A percentile compares a stretch with the other conserved stretches of the same genome.
Evolutionary conservation across 2,888 invertebrate species (phyloP).

Genomic region (Acanthoscelides obtectus): DNA sequence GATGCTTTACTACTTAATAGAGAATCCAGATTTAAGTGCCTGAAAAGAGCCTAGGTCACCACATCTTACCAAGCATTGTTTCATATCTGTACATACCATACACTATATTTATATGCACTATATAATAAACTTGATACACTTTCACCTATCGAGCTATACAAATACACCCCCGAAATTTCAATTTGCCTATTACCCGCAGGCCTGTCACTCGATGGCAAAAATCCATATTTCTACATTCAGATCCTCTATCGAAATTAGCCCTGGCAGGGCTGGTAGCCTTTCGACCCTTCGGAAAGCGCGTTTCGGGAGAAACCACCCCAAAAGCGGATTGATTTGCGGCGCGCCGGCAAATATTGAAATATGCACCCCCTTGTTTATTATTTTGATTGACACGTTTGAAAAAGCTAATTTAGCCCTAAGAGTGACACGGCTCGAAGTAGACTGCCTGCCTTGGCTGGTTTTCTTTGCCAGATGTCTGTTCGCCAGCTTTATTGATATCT

Average conservation of each 20-base stretch:
- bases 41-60: too few species aligned
- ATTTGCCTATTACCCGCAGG: background rate
- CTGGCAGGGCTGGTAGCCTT: background rate
- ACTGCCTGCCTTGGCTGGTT: background rate
- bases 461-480: background rate
- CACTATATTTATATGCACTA: too few species aligned
- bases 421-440: slow-evolving; percentile 19
- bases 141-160: too few species aligned
- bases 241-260: background rate
- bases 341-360: slow-evolving; percentile 45
- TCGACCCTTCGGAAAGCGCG: background rate
- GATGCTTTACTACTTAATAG: too few species aligned
- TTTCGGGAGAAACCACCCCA: slow-evolving; percentile 9
- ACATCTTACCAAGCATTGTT: too few species aligned
- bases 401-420: slow-evolving; percentile 34
- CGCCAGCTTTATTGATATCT: background rate
- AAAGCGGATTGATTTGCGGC: slow-evolving; percentile 5
- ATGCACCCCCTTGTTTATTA: slow-evolving; percentile 46
- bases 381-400: slow-evolving; percentile 45
- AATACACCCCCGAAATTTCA: background rate
- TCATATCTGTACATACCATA: too few species aligned
- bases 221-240: background rate
- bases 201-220: background rate
- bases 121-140: too few species aligned
- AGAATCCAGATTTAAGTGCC: too few species aligned